phyloP scores from a whole-genome alignment of 2,888 invertebrate genomes.

The Leptura quadrifasciata region DNA sequence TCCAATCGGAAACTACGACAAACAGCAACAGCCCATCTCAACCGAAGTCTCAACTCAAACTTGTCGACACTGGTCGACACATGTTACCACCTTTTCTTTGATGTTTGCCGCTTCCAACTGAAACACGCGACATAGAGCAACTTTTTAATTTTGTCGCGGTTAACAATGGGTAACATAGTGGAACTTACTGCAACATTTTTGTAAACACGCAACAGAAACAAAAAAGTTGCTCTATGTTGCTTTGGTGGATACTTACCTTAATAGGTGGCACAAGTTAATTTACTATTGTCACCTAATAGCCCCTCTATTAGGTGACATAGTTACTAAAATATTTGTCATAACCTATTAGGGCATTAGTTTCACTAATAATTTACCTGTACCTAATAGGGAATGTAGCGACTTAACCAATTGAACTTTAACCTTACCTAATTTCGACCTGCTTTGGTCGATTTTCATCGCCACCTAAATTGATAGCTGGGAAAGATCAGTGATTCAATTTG shows the following conservation, averaged over 20 bases:
- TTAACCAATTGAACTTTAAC: too few relatives aligned
- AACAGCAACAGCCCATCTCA: constrained; percentile 22
- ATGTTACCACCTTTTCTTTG: constrained; percentile 25
- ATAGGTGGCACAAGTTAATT: too few relatives aligned
- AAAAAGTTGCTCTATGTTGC: constrained; percentile 35
- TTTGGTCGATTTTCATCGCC: too few relatives aligned
- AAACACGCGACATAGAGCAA: constrained; percentile 30
- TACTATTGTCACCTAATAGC: too few relatives aligned
- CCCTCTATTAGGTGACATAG: too few relatives aligned
- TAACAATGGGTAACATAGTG: constrained; percentile 35
- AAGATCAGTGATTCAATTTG: too few relatives aligned
- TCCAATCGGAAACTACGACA: constrained; percentile 17
- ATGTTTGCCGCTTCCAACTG: constrained; percentile 18
- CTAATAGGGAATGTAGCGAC: too few relatives aligned
- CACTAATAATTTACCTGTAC: too few relatives aligned
- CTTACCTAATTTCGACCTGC: too few relatives aligned
- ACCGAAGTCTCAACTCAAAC: constrained; percentile 27
- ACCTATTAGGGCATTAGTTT: too few relatives aligned
- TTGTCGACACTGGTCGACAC: constrained; percentile 30
- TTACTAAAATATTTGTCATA: too few relatives aligned
- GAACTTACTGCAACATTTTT: constrained; percentile 40
- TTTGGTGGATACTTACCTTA: constrained; percentile 35
- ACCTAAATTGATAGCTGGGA: too few relatives aligned
- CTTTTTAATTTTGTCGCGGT: constrained; percentile 26
- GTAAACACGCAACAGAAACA: constrained; percentile 35